Evolutionary conservation across 2,888 invertebrate genomes (phyloP).

Genomic region (Rhaphigaster nebulosa): DNA sequence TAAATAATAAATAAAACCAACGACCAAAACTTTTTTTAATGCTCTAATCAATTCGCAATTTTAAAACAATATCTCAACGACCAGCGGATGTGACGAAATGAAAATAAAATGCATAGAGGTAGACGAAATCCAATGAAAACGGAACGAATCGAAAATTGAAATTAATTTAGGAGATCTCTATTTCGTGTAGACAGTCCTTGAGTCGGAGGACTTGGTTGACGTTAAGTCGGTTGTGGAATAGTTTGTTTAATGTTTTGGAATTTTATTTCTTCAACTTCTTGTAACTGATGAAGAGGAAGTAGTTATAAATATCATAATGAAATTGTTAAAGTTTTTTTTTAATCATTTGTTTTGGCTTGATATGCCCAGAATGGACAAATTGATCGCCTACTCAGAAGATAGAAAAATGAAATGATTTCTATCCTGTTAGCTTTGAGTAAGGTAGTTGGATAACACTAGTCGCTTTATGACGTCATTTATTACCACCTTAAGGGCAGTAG

Average conservation of each 20-base stretch:
- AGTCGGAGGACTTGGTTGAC: neutral
- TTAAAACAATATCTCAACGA: neutral
- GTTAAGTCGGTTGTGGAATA: neutral
- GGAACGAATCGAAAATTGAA: neutral
- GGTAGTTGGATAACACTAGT: neutral
- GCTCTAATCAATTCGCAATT: neutral
- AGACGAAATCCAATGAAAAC: neutral
- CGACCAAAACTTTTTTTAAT: neutral
- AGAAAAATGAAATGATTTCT: neutral
- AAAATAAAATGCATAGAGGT: neutral
- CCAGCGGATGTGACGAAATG: neutral
- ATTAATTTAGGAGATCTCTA: neutral
- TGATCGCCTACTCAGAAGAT: neutral
- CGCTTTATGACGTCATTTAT: neutral
- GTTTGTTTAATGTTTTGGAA: neutral
- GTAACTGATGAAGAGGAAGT: too few species aligned
- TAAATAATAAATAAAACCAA: too few species aligned
- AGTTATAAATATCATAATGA: too few species aligned
- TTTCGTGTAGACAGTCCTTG: neutral
- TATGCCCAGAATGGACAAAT: neutral
- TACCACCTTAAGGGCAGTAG: neutral
- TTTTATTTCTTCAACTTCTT: too few species aligned
- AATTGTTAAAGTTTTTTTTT: too few species aligned
- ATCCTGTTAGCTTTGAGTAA: neutral
- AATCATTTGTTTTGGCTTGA: too few species aligned